Evolutionary conservation across 1,140 invertebrate species (phyloP).

Genomic region (Phocides pigmalion): DNA sequence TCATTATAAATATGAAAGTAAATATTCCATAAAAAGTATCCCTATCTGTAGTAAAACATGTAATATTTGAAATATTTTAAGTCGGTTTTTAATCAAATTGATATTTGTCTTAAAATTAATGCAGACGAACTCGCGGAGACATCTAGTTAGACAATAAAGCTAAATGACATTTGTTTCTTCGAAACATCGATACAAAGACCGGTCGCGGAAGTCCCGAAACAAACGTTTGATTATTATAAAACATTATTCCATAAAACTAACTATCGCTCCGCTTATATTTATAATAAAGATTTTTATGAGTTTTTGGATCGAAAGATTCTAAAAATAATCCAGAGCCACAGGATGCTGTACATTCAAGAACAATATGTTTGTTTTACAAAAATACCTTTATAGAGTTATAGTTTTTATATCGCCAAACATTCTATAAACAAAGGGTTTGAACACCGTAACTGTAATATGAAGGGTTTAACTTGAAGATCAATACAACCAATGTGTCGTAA

Average conservation of each 20-base stretch:
- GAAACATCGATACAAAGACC: slow-evolving; percentile 19
- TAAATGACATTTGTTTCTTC: background rate
- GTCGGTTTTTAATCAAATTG: too few relatives aligned
- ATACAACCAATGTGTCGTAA: slow-evolving; percentile 9
- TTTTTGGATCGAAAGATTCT: slow-evolving; percentile 60
- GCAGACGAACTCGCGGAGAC: too few relatives aligned
- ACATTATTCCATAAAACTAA: slow-evolving; percentile 61
- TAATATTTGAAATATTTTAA: too few relatives aligned
- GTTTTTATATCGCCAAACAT: slow-evolving; percentile 36
- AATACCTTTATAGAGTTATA: slow-evolving; percentile 45
- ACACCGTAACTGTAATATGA: slow-evolving; percentile 11
- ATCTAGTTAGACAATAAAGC: background rate
- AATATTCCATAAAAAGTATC: too few relatives aligned
- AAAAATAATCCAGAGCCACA: slow-evolving; percentile 52
- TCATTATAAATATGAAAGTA: too few relatives aligned
- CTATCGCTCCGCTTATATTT: slow-evolving; percentile 59
- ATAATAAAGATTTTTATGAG: slow-evolving; percentile 67
- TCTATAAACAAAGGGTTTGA: slow-evolving; percentile 30
- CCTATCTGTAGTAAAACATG: too few relatives aligned
- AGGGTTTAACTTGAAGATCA: slow-evolving; percentile 2
- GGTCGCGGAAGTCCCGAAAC: slow-evolving; percentile 45
- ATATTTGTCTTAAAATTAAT: too few relatives aligned
- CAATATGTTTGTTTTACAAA: slow-evolving; percentile 53
- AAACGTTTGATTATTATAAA: slow-evolving; percentile 55
- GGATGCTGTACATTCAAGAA: slow-evolving; percentile 58